Evolutionary conservation across 2,797 vertebrate genomes (phyloP).

Genomic region (Manis javanica): DNA sequence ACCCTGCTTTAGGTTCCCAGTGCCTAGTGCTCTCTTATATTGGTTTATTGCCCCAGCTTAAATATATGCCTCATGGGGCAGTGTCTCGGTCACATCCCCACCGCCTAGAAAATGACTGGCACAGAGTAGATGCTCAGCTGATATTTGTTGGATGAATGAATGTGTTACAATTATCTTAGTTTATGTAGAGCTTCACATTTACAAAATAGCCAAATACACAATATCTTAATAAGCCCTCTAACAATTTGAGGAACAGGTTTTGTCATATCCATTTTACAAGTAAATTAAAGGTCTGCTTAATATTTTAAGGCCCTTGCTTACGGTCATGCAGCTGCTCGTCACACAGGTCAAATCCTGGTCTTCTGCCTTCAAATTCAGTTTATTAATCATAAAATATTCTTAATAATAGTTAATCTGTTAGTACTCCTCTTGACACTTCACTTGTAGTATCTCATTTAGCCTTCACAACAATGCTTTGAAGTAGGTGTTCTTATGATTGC

Average conservation of each 20-base stretch:
- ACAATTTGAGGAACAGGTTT: neutral
- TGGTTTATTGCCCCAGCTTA: neutral
- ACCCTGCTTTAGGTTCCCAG: neutral
- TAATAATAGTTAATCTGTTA: neutral
- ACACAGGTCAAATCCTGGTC: neutral
- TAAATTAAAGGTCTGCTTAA: neutral
- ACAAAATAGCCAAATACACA: neutral
- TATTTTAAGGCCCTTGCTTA: slow-evolving; percentile 11
- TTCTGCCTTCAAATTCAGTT: slow-evolving; percentile 15
- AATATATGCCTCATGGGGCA: neutral
- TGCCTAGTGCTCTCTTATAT: neutral
- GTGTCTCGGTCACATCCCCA: neutral
- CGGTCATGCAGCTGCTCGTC: neutral
- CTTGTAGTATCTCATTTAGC: neutral
- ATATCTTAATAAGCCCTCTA: neutral
- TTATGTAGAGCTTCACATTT: neutral
- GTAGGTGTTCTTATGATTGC: neutral
- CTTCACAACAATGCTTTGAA: slow-evolving; percentile 2
- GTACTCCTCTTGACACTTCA: neutral
- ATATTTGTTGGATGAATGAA: neutral
- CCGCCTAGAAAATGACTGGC: neutral
- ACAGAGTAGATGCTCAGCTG: neutral
- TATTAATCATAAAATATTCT: slow-evolving; percentile 38
- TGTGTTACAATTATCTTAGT: neutral
- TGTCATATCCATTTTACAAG: neutral